Base-by-base conservation (phyloP, 2,113 vertebrate species). In the Lethenteron camtschaticum region DNA sequence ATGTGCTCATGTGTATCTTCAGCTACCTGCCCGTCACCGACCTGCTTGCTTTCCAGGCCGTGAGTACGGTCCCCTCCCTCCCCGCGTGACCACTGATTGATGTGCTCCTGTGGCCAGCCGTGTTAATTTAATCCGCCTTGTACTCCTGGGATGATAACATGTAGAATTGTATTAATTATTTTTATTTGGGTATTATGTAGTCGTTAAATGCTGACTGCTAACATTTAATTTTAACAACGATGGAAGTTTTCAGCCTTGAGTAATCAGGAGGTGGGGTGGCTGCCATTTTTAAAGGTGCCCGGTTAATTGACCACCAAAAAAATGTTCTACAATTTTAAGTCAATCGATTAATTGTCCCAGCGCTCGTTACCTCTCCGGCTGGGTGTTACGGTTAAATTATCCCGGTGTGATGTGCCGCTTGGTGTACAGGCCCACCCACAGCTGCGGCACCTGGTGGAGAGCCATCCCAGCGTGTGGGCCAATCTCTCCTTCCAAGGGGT, bases 391-490 rank as follows among this genome's bases (percentile, higher is more conserved):
- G 41, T 41, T 41, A 41, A 5, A 41, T 41, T 41, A 41, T 3
- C 41, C 41, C 41, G 41, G 41, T 41, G 41, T 41, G 41, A 7
- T 41, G 41, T 41, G 41, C 13, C 71, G 70, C 10, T 56, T 6
- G 41, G 57, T 1, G 13, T 72, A 6, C 75, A 99, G 94, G 90
- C 95, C 3, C 85, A 99, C 73, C 86, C 90, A 2, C 86, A 85
- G 72, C 80, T 99, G 18, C 82, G 83, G 74, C 83, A 85, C 78
- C 82, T 96, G 70, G 83, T 99, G 69, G 90, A 99, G 78, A 83
- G 80, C 77, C 87, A 94, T 56, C 81, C 85, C 57, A 94, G 88
- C 16, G 82, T 99, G 10, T 99, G 94, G 94, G 87, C 88, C 1
- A 82, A 81, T 72, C 86, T 89, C 75, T 87, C 79, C 76, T 99